A percentile compares a stretch with the other conserved stretches of the same genome.
These are phyloP conservation scores for Pangasius djambal DNA, from an alignment of 2,797 vertebrate species.

Conservation along the genomic window DNA sequence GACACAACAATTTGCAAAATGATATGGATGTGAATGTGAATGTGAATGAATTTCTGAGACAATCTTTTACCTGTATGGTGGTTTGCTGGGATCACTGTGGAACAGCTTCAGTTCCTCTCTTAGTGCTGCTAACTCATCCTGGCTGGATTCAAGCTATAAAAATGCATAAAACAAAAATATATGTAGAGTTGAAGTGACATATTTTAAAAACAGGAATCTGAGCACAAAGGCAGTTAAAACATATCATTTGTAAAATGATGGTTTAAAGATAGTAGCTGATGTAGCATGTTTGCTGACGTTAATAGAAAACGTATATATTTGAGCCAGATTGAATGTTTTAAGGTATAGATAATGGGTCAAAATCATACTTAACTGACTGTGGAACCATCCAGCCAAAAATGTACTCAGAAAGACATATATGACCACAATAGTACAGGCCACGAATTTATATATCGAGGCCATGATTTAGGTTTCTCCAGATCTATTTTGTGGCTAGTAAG, in stretches of 20 bases:
- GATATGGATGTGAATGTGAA: neutral
- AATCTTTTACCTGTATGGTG: slow-evolving; percentile 72
- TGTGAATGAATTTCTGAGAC: too few species aligned
- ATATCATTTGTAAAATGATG: neutral
- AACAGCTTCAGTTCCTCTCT: slow-evolving; percentile 69
- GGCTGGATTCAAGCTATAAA: slow-evolving; percentile 68
- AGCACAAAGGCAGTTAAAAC: neutral
- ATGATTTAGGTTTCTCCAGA: neutral
- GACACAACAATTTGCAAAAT: neutral
- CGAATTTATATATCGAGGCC: neutral
- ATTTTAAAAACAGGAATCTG: neutral
- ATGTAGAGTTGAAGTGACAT: neutral
- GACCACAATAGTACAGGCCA: neutral
- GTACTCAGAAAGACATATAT: neutral
- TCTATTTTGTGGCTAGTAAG: neutral
- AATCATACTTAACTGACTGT: neutral
- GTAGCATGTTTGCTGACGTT: neutral
- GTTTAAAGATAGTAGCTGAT: neutral
- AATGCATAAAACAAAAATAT: neutral
- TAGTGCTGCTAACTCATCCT: slow-evolving; percentile 68
- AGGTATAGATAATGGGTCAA: neutral
- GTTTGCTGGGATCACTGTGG: slow-evolving; percentile 62
- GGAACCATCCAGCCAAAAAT: neutral
- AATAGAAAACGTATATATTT: neutral
- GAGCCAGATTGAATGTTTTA: neutral